Evolutionary conservation across 2,113 vertebrate species (phyloP), one percentile per base, ranked within the genome.

Genomic region (Crocuta crocuta): DNA sequence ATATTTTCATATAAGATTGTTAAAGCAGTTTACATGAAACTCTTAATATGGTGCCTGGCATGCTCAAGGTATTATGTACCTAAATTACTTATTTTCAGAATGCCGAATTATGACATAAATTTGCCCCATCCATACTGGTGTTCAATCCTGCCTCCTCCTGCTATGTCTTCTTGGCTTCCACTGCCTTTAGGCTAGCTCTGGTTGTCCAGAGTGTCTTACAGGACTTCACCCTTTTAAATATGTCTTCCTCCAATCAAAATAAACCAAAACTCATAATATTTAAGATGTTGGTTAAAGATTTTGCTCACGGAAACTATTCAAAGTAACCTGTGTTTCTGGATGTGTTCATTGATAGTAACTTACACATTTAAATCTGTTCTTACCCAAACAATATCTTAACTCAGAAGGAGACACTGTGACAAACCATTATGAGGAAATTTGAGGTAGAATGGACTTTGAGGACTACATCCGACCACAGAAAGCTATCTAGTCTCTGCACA

Each of bases 1-100:
- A 12, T 91, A 53, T 94, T 95, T 97, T 95, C 78, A 55, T 91
- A 33, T 80, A 96, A 88, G 78, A 70, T 65, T 94, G 3, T 83
- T 96, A 43, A 35, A 83, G 53, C 58, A 85, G 50, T 84, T 87
- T 87, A 81, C 17, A 19, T 82, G 81, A 88, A 94, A n/a, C 87
- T 70, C 16, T 95, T 94, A 82, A 78, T 71, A 63, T 94, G 82
- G 19, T 87, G 5, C 58, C 39, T 87, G 43, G 45, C 31, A 84
- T 71, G 28, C 39, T 96, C 68, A 43, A 43, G 53, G 79, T 66
- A 50, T 50, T 87, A 58, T 79, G 7, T 84, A 79, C 6, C 48
- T 88, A 78, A 71, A 35, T 84, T 86, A 82, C 35, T 82, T 82
- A 61, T 81, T 84, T 94, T 93, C 48, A 76, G 73, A 96, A 95